Base-by-base conservation (phyloP, 2,888 invertebrate species). In the Zele albiditarsus region DNA sequence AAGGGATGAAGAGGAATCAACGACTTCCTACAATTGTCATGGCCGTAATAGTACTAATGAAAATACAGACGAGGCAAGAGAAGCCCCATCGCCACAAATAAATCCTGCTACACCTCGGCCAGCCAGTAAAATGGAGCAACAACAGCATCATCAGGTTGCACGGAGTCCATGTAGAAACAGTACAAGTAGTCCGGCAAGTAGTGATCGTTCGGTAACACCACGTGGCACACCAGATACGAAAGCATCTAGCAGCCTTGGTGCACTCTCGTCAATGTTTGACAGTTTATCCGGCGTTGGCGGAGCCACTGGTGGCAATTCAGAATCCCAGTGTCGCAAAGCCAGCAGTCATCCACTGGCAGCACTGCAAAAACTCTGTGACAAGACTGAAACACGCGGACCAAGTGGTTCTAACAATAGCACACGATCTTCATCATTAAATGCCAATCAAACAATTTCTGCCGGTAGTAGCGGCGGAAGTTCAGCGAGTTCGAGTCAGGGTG, bases 281-380 rank as follows among this genome's bases (percentile, higher is more conserved):
- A 96, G 93, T 86, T 90, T 97, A 69, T 95, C 95, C 42, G 93
- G 95, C 12, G 89, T 91, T 75, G 90, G 90, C 33, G 86, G 84
- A 58, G 77, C 82, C 0, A 78, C 79, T 20, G 83, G 86, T n/a
- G 81, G 82, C 38, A 80, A 84, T 25, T 90, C 91, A 71, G 91
- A 92, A 14, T 90, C 92, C 75, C 91, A 92, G 5, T 92, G 92
- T 1, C 93, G 94, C 60, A 93, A 94, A 82, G 91, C 93, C 14
- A 94, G 94, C 77, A 94, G 97, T 83, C 97, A 98, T 90, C 98
- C 98, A 6, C 90, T 98, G 82, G 97, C 98, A 25, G 98, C 98
- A 1, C 90, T 98, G 73, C 98, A 98, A 88, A 98, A 98, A 89
- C 93, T 98, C 31, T 97, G 98, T 90, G 98, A 98, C 89, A 98